phyloP scores from a whole-genome alignment of 2,888 invertebrate species.

The Chymomyza caudatula region DNA sequence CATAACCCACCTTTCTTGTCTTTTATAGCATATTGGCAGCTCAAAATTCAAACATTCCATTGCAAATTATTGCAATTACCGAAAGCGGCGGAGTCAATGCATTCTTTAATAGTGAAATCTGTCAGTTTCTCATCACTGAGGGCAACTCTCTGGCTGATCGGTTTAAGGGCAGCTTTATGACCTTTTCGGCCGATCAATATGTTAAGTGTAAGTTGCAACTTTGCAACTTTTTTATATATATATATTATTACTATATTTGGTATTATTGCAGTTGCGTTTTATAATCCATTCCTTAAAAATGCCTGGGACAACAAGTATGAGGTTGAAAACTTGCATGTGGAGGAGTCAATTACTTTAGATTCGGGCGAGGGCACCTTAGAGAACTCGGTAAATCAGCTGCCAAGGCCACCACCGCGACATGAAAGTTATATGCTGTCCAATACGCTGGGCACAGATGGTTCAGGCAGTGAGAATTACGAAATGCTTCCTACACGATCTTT shows the following conservation, averaged over 20 bases:
- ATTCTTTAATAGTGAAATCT: constrained; percentile 92
- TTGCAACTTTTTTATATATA: background rate
- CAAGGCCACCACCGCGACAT: constrained; percentile 84
- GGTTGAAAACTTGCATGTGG: constrained; percentile 94
- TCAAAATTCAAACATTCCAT: constrained; percentile 94
- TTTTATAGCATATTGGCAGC: constrained; percentile 89
- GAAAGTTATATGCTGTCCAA: constrained; percentile 88
- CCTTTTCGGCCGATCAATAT: constrained; percentile 89
- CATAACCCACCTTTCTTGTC: background rate
- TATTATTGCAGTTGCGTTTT: constrained; percentile 88
- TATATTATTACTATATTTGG: background rate
- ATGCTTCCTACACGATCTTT: constrained; percentile 80
- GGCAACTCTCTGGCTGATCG: constrained; percentile 95
- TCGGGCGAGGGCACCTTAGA: constrained; percentile 86
- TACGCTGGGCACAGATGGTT: constrained; percentile 79
- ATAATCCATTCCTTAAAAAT: constrained; percentile 96
- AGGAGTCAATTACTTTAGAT: constrained; percentile 83
- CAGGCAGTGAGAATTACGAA: constrained; percentile 84
- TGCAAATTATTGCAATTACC: constrained; percentile 95
- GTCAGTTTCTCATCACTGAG: constrained; percentile 93
- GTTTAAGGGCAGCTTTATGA: constrained; percentile 94
- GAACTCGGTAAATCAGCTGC: constrained; percentile 83
- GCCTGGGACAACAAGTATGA: constrained; percentile 97
- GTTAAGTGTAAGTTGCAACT: constrained; percentile 85
- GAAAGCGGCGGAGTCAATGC: constrained; percentile 93